Evolutionary conservation across 2,797 vertebrate genomes (phyloP).

Genomic region (Xenentodon cancila): DNA sequence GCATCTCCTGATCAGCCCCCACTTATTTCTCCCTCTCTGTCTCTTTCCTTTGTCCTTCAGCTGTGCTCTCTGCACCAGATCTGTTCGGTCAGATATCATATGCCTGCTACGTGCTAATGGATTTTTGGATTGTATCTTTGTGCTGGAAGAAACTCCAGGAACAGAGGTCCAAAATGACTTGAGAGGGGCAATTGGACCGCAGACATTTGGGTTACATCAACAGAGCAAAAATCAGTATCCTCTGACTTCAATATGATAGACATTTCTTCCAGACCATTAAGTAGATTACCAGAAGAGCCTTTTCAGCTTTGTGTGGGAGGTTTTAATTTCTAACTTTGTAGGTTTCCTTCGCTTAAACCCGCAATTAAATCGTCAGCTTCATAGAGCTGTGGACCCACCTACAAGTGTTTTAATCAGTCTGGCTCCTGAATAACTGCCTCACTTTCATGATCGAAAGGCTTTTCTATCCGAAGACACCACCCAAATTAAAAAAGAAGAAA

Average conservation of each 20-base stretch:
- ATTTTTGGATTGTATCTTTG: conserved; percentile 42
- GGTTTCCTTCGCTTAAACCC: conserved; percentile 37
- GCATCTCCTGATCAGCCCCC: conserved; percentile 12
- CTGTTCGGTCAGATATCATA: conserved; percentile 69
- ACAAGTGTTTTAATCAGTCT: conserved; percentile 23
- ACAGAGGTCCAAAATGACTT: conserved; percentile 1
- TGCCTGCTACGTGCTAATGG: conserved; percentile 73
- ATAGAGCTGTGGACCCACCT: conserved; percentile 5
- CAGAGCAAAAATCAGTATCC: neutral
- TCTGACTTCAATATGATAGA: neutral
- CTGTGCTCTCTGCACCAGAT: conserved; percentile 54
- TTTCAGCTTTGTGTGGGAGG: conserved; percentile 20
- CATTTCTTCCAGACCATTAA: neutral
- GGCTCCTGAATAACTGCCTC: conserved; percentile 2
- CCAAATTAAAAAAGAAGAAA: neutral
- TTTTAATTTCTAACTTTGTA: conserved; percentile 21
- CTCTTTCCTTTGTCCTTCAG: conserved; percentile 75
- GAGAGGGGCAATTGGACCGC: conserved; percentile 10
- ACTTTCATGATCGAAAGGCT: neutral
- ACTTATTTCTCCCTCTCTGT: conserved; percentile 16
- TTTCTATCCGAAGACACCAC: neutral
- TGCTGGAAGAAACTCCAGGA: conserved; percentile 21
- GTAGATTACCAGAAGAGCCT: conserved; percentile 12
- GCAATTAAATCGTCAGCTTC: conserved; percentile 38
- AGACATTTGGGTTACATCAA: conserved; percentile 1